phyloP scores from a whole-genome alignment of 2,797 vertebrate genomes.

The Sardinella longiceps region DNA sequence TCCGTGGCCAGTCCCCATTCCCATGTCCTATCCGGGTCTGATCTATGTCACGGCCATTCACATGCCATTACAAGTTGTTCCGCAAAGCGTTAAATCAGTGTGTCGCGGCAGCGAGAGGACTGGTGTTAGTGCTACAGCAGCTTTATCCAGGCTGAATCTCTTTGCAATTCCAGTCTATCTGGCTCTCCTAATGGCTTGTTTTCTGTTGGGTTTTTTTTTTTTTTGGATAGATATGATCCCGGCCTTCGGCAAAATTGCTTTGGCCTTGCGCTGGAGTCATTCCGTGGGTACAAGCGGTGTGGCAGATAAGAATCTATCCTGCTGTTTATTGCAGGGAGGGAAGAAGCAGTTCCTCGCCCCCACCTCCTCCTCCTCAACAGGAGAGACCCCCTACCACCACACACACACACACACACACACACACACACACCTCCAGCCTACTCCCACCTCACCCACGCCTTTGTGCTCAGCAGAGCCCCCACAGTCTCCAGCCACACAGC shows the following conservation, averaged over 20 bases:
- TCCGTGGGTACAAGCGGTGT: neutral
- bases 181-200: neutral
- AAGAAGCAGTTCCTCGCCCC: neutral
- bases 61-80: conserved; percentile 22
- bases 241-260: neutral
- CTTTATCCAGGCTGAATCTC: neutral
- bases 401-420: neutral
- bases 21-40: neutral
- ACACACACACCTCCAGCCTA: neutral
- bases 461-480: neutral
- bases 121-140: neutral
- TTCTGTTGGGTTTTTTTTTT: neutral
- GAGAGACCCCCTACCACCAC: neutral
- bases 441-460: neutral
- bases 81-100: conserved; percentile 16
- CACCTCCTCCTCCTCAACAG: conserved; percentile 10
- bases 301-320: conserved; percentile 24
- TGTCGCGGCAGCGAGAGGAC: neutral
- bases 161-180: conserved; percentile 9
- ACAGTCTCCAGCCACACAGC: conserved; percentile 31
- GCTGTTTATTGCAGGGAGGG: neutral
- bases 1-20: neutral
- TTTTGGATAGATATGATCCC: neutral
- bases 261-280: neutral
- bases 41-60: conserved; percentile 19